Percentiles rank a stretch among this genome's conserved stretches.
phyloP scores from a whole-genome alignment of 1,140 invertebrate genomes.

The Antheraea mylitta region DNA sequence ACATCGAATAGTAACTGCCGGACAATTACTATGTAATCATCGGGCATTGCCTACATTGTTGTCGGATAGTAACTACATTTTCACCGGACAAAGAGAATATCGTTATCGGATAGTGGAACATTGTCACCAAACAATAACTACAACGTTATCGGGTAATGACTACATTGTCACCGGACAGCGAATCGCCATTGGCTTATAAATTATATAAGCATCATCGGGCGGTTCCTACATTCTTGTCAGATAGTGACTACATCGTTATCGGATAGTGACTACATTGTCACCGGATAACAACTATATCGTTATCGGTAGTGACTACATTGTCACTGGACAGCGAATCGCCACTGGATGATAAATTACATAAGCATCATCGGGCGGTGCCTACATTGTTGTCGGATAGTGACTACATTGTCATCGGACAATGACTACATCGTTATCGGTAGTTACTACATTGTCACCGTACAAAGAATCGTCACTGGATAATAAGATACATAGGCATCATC shows the following conservation, averaged over 20 bases:
- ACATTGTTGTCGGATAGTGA: neutral
- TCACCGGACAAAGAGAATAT: too few species aligned
- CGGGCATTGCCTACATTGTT: neutral
- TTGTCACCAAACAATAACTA: too few species aligned
- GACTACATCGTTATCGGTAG: neutral
- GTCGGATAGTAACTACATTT: neutral
- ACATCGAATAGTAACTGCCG: neutral
- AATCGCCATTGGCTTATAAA: too few species aligned
- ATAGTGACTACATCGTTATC: neutral
- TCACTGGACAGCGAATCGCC: too few species aligned
- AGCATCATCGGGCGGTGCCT: neutral
- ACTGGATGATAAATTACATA: too few species aligned
- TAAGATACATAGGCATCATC: too few species aligned
- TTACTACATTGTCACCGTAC: neutral
- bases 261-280: too few species aligned
- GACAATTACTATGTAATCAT: neutral
- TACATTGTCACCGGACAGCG: neutral
- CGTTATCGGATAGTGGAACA: too few species aligned
- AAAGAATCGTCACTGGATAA: too few species aligned
- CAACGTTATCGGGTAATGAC: neutral
- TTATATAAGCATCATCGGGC: too few species aligned
- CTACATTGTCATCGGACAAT: neutral
- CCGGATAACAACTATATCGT: too few species aligned
- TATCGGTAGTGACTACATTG: neutral
- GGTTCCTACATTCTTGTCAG: too few species aligned